Evolutionary conservation across 2,113 vertebrate species (phyloP).

Genomic region (Albula goreensis): DNA sequence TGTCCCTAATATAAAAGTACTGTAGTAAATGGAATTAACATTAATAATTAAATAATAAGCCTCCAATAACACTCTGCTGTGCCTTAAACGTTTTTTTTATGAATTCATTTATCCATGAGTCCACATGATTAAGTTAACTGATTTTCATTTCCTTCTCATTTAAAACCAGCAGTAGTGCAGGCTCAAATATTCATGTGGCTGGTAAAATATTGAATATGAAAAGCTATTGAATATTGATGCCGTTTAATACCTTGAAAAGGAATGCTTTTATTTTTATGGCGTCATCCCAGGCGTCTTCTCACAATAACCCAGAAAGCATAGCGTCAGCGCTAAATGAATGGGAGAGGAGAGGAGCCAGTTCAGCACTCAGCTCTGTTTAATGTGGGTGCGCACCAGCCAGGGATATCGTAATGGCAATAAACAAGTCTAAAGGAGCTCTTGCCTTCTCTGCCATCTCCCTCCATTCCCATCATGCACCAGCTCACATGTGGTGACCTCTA

Average conservation of each 20-base stretch:
- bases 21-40: background rate
- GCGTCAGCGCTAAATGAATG: background rate
- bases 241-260: slow-evolving; percentile 23
- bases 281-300: background rate
- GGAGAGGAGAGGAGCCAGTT: background rate
- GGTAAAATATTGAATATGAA: background rate
- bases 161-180: background rate
- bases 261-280: slow-evolving; percentile 7
- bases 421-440: slow-evolving; percentile 2
- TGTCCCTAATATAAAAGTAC: background rate
- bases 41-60: background rate
- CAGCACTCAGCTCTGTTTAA: too few species aligned
- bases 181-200: background rate
- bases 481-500: slow-evolving; percentile 36
- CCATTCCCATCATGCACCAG: slow-evolving; percentile 25
- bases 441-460: background rate
- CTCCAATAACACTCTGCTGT: background rate
- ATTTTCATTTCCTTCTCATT: background rate
- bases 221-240: background rate
- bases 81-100: background rate
- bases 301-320: slow-evolving; percentile 26
- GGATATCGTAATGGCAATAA: slow-evolving; percentile 50
- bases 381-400: slow-evolving; percentile 18
- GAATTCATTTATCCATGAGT: background rate
- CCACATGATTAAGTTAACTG: background rate